Conservation (phyloP, 2,113 vertebrate species). For the Neopipo cinnamomea region DNA sequence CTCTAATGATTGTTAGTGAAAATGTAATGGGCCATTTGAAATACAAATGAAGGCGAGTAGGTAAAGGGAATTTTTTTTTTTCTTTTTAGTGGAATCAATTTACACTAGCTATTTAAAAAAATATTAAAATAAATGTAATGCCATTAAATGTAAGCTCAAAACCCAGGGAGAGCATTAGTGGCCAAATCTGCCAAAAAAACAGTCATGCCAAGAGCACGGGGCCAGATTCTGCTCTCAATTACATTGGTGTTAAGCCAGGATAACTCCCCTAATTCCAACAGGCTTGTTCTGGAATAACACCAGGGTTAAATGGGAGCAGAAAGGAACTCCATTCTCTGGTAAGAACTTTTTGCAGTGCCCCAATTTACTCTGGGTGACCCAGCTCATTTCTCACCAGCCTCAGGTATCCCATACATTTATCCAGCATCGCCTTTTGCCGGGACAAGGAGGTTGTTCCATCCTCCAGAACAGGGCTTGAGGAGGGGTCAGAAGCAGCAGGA, state of each 20-base stretch:
- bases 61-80: conserved; percentile 36
- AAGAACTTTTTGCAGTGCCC: background rate
- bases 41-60: conserved; percentile 56
- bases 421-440: background rate
- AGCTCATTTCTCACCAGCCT: background rate
- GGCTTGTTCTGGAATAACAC: conserved; percentile 14
- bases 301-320: background rate
- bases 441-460: background rate
- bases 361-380: background rate
- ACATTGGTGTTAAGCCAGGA: conserved; percentile 35
- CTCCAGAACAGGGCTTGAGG: background rate
- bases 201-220: background rate
- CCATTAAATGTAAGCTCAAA: conserved; percentile 56
- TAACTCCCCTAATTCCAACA: conserved; percentile 34
- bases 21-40: conserved; percentile 69
- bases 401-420: background rate
- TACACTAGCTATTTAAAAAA: conserved; percentile 67
- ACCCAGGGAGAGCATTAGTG: conserved; percentile 42
- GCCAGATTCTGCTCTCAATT: conserved; percentile 41
- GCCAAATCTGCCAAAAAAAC: conserved; percentile 60
- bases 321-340: background rate
- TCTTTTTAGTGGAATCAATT: conserved; percentile 56
- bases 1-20: conserved; percentile 67
- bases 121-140: conserved; percentile 70
- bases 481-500: background rate